Evolutionary conservation across 1,140 invertebrate species (phyloP).

Genomic region (Bombus impatiens): DNA sequence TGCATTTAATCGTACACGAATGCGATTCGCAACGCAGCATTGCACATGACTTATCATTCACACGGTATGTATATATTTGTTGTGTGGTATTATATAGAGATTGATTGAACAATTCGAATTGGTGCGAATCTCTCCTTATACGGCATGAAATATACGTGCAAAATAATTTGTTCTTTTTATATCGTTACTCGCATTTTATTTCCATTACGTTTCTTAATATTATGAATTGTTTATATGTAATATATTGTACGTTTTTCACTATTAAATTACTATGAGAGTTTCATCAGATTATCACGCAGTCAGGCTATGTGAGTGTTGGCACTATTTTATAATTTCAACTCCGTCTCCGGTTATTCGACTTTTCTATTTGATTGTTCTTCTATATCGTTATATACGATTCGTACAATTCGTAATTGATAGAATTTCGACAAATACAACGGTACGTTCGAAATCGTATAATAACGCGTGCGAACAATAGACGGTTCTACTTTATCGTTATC

Average conservation of each 20-base stretch:
- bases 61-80: not conserved
- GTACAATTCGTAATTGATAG: not conserved
- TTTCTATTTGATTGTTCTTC: too few relatives aligned
- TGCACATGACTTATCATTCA: not conserved
- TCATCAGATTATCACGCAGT: too few relatives aligned
- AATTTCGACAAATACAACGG: not conserved
- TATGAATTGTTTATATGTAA: too few relatives aligned
- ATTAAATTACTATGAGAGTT: too few relatives aligned
- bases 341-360: not conserved
- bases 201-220: not conserved
- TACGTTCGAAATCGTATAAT: not conserved
- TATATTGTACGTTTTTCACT: too few relatives aligned
- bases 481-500: slow-evolving; percentile 11
- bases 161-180: not conserved
- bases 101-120: not conserved
- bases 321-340: not conserved
- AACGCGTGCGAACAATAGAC: not conserved
- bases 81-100: not conserved
- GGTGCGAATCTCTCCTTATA: not conserved
- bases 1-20: not conserved
- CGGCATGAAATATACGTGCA: not conserved
- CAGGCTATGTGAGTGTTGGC: too few relatives aligned
- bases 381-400: too few relatives aligned
- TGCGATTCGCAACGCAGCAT: not conserved
- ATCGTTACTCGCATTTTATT: not conserved